Evolutionary conservation across 2,113 vertebrate genomes (phyloP), one percentile per base, ranked within the genome.

Genomic region (Dasyurus viverrinus): DNA sequence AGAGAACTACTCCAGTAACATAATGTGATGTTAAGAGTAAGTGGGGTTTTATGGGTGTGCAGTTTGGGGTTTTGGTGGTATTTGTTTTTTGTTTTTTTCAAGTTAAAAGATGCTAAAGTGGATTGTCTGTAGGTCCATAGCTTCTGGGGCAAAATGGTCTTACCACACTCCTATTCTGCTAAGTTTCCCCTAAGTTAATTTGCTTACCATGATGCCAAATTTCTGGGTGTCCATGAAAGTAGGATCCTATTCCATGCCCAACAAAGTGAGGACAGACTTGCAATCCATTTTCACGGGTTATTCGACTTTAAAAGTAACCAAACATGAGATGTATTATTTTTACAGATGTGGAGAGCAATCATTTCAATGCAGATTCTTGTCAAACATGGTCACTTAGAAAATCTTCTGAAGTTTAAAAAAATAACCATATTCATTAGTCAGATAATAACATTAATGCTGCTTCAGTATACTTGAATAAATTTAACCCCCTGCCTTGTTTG

Each of bases 191-290:
- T 52, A 95, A 93, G 90, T 60, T n/a, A 52, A 90, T 52, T 19
- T 52, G 98, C 98, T 99, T 98, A 99, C 99, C 99, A 47, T 99
- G 99, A 97, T 99, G 99, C 99, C 99, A 99, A 97, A 99, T 99
- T 98, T 99, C 99, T 94, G 99, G 99, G 93, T 99, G 98, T 94
- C 99, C 99, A 46, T 99, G 99, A 97, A 99, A 99, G 98, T 99
- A 99, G 10, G 99, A 99, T 96, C 99, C 99, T 93, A 99, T 99
- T 94, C 99, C 99, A 97, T 99, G 99, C 93, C 99, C 99, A 90
- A 99, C 98, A 93, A 99, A 99, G 97, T 99, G 98, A 0, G 99
- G 99, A 97, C 99, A 99, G 92, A 99, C 99, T 95, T 98, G 98
- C 93, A 99, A 99, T 60, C 99, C 99, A 14, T 97, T 98, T 60